Evolutionary conservation across 2,888 invertebrate genomes (phyloP).

Genomic region (Protophormia terraenovae): DNA sequence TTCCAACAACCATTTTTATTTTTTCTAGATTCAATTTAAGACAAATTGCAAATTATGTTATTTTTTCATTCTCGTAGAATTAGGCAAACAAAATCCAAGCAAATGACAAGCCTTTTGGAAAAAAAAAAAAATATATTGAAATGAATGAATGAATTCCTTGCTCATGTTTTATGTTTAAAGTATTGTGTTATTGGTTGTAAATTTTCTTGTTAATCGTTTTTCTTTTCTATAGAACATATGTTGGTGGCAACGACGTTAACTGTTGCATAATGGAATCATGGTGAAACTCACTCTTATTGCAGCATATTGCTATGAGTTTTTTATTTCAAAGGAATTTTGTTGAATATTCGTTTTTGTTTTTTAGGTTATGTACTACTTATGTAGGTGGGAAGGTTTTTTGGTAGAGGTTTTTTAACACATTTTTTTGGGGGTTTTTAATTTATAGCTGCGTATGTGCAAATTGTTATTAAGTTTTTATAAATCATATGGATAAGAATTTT

Average conservation of each 20-base stretch:
- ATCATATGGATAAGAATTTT: slow-evolving; percentile 17
- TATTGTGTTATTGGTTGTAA: slow-evolving; percentile 57
- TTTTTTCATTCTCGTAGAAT: not conserved
- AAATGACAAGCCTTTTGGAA: slow-evolving; percentile 56
- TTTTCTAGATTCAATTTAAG: slow-evolving; percentile 34
- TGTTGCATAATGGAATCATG: slow-evolving; percentile 38
- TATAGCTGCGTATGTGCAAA: slow-evolving; percentile 53
- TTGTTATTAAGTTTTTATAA: slow-evolving; percentile 41
- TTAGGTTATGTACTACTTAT: slow-evolving; percentile 24
- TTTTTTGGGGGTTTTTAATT: slow-evolving; percentile 27
- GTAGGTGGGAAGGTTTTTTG: slow-evolving; percentile 49
- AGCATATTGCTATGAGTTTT: not conserved
- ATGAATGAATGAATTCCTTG: slow-evolving; percentile 53
- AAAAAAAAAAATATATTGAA: not conserved
- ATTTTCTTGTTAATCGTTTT: slow-evolving; percentile 54
- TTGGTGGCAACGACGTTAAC: slow-evolving; percentile 43
- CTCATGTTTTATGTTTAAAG: slow-evolving; percentile 33
- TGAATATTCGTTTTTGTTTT: slow-evolving; percentile 24
- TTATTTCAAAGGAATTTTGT: slow-evolving; percentile 34
- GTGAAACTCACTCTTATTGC: not conserved
- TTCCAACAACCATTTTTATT: slow-evolving; percentile 34
- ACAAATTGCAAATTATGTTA: slow-evolving; percentile 48
- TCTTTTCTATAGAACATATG: slow-evolving; percentile 25
- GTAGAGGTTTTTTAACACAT: too few species aligned
- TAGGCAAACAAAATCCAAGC: not conserved